Evolutionary conservation across 2,888 invertebrate genomes (phyloP), one percentile per base, ranked within the genome.

Genomic region (Drosophila conformis): DNA sequence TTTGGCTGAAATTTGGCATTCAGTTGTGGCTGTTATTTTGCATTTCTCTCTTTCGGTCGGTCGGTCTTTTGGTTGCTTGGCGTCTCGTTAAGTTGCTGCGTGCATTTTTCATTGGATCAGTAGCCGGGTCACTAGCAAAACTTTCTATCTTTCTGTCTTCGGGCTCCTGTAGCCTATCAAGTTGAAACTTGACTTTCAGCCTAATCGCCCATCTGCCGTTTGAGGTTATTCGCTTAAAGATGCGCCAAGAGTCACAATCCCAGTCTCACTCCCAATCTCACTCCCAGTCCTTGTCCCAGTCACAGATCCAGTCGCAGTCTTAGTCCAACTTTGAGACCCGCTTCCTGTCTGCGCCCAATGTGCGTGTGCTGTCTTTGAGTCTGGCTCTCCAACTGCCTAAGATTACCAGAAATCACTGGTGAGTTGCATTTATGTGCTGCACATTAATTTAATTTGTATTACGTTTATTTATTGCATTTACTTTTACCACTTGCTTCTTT

Each of bases 391-490:
- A 64, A 62, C 67, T 62, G 70, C 48, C 63, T 31, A 56, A 87
- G 89, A 89, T 85, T 85, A 89, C 79, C 79, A 71, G 62, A 70
- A 72, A 64, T 67, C 63, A 52, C 72, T 71, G 58, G 18, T 54
- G 73, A 69, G 72, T 80, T 76, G 74, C 85, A 67, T 87, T 89
- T 89, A 84, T 89, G 87, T 89, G 82, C 87, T 66, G 78, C 85
- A 80, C 82, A 87, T 89, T 89, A 89, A 86, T 87, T 87, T 89
- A 86, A 86, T 87, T 87, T 87, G 73, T 75, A 78, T 75, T 78
- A 63, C 63, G 65, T n/a, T 82, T 73, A 78, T 67, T 76, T 64
- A 71, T 68, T 80, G 74, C 86, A 64, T 73, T 78, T 80, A 31
- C 76, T 46, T 68, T 59, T 46, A 69, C 65, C 66, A 54, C 57